Evolutionary conservation across 1,140 invertebrate species (phyloP), one percentile per base, ranked within the genome.

Genomic region (Drosophila varians): DNA sequence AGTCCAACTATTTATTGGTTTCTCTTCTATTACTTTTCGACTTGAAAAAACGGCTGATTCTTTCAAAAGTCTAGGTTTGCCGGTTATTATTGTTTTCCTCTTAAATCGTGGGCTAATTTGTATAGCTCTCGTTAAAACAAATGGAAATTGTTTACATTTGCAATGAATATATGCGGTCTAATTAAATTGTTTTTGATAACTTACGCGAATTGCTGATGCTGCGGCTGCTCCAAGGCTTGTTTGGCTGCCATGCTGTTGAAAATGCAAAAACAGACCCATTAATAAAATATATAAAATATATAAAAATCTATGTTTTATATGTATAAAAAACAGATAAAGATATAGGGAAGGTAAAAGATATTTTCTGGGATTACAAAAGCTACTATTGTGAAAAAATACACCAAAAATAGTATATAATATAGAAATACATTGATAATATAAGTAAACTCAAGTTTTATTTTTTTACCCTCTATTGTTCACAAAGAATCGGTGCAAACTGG

Each of bases 171-270:
- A n/a, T 36, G 14, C 60, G 7, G 38, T 21, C 56, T 70, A 61
- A 75, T 61, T 74, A 38, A 47, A 62, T 55, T 58, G 45, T 69
- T 69, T 60, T 65, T 78, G 53, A 56, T 40, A 66, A 83, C 79
- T 84, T 75, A 84, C 79, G 79, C 79, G 54, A 84, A 84, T 53
- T 78, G 58, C 40, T 84, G 74, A 31, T 84, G 79, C 34, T 83
- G 43, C 5, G 74, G 79, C 66, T 84, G 74, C 31, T 68, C 43
- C 9, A 84, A 61, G 5, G 70, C 57, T 34, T 38, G 55, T 51
- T 48, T 34, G 40, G 48, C 52, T 18, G 52, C 61, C 79, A 84
- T 84, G 40, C 76, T 84, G 55, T 47, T 38, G 38, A 78, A 64
- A 47, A 65, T 16, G 65, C 26, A 6, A 7, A 21, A 7, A 38